phyloP scores from a whole-genome alignment of 2,888 invertebrate genomes.

The Idaea aversata region DNA sequence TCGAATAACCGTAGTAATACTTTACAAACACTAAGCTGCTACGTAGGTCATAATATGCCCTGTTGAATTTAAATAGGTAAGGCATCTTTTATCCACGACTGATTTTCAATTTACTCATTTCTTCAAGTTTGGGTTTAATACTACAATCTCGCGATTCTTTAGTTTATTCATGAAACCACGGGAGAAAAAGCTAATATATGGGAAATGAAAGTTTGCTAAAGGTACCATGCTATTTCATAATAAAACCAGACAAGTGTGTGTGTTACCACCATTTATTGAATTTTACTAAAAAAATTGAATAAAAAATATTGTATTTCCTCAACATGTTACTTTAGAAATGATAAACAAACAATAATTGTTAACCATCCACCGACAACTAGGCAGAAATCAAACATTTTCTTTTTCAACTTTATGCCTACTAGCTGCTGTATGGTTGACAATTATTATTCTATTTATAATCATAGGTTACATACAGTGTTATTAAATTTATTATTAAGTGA shows the following conservation, averaged over 20 bases:
- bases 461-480: slow-evolving; percentile 17
- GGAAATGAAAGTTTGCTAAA: too few species aligned
- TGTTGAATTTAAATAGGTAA: too few species aligned
- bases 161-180: too few species aligned
- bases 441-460: slow-evolving; percentile 42
- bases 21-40: too few species aligned
- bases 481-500: slow-evolving; percentile 11
- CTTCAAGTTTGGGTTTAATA: too few species aligned
- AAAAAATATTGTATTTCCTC: slow-evolving; percentile 80
- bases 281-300: slow-evolving; percentile 81
- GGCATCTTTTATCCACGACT: too few species aligned
- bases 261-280: slow-evolving; percentile 77
- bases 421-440: slow-evolving; percentile 42
- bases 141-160: too few species aligned
- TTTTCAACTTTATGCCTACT: slow-evolving; percentile 22
- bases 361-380: slow-evolving; percentile 44
- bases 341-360: slow-evolving; percentile 74
- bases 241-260: slow-evolving; percentile 44
- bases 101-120: too few species aligned
- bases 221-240: slow-evolving; percentile 16
- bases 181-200: too few species aligned
- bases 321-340: slow-evolving; percentile 77
- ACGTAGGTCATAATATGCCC: too few species aligned
- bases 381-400: too few species aligned
- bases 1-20: too few species aligned